These are phyloP conservation scores for Trypoxylon attenuatum DNA, from an alignment of 2,888 invertebrate species.

Conservation along the genomic window DNA sequence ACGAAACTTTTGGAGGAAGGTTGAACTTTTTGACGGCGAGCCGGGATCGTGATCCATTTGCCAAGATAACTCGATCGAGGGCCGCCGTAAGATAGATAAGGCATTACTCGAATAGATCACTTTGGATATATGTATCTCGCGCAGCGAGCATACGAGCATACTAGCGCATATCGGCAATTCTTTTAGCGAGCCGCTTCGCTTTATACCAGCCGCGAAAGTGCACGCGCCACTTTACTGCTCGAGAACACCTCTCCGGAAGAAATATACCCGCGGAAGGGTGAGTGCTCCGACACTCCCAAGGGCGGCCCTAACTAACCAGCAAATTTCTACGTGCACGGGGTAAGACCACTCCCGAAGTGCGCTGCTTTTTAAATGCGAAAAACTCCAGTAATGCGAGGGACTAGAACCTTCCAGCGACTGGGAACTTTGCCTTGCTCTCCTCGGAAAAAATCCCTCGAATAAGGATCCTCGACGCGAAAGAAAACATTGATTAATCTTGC, in stretches of 20 bases:
- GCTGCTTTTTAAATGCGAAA: background rate
- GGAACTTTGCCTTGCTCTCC: too few relatives aligned
- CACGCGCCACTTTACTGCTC: conserved; percentile 56
- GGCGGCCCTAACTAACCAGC: background rate
- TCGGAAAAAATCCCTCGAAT: conserved; percentile 3
- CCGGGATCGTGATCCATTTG: too few relatives aligned
- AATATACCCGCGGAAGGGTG: conserved; percentile 10
- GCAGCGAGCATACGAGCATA: conserved; percentile 6
- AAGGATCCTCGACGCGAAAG: too few relatives aligned
- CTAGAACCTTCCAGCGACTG: background rate
- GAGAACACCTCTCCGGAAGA: conserved; percentile 34
- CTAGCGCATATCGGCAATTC: conserved; percentile 51
- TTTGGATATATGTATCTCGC: too few relatives aligned
- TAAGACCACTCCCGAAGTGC: too few relatives aligned
- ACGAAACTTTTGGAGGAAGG: too few relatives aligned
- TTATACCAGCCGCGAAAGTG: conserved; percentile 50
- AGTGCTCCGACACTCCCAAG: background rate
- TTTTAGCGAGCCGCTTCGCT: conserved; percentile 49
- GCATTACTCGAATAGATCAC: too few relatives aligned
- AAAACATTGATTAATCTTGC: too few relatives aligned
- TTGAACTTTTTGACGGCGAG: too few relatives aligned
- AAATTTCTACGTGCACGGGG: background rate
- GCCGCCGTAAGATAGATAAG: too few relatives aligned
- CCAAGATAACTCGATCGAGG: too few relatives aligned
- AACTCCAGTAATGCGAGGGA: background rate